phyloP scores from a whole-genome alignment of 2,797 vertebrate species.

The Paedocypris micromegethes region DNA sequence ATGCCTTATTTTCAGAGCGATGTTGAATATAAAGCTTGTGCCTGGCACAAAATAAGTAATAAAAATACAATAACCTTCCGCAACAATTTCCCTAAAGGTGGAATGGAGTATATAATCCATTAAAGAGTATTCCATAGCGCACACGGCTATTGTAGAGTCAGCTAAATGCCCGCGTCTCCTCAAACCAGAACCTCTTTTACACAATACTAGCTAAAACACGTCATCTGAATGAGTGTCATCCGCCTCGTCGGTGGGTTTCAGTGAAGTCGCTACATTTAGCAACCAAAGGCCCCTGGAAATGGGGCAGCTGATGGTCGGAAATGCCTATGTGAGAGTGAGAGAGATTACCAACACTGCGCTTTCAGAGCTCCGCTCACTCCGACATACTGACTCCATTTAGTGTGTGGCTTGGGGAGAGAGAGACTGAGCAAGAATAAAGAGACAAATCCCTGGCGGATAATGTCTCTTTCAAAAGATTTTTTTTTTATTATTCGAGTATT shows the following conservation, averaged over 20 bases:
- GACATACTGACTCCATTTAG: constrained; percentile 24
- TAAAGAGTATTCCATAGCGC: background rate
- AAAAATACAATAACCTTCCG: no score
- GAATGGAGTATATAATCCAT: no score
- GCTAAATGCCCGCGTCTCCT: background rate
- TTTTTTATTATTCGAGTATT: constrained; percentile 36
- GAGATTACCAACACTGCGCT: constrained; percentile 24
- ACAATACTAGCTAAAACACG: constrained; percentile 11
- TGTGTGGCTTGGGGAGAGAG: constrained; percentile 14
- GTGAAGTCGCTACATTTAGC: constrained; percentile 29
- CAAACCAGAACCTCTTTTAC: constrained; percentile 3
- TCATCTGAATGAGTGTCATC: constrained; percentile 33
- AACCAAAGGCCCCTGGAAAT: constrained; percentile 31
- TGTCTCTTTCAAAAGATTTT: constrained; percentile 37
- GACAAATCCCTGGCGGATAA: constrained; percentile 36
- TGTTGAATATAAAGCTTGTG: no score
- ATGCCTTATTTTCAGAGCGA: no score
- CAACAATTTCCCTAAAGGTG: no score
- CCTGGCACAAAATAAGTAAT: no score
- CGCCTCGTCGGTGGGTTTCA: constrained; percentile 7
- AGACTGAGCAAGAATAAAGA: constrained; percentile 33
- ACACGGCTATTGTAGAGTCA: background rate
- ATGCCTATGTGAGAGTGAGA: constrained; percentile 27
- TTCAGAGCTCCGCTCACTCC: constrained; percentile 12
- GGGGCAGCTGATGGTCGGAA: constrained; percentile 33